Conservation (phyloP, 2,113 vertebrate genomes). For the Seriola rivoliana region DNA sequence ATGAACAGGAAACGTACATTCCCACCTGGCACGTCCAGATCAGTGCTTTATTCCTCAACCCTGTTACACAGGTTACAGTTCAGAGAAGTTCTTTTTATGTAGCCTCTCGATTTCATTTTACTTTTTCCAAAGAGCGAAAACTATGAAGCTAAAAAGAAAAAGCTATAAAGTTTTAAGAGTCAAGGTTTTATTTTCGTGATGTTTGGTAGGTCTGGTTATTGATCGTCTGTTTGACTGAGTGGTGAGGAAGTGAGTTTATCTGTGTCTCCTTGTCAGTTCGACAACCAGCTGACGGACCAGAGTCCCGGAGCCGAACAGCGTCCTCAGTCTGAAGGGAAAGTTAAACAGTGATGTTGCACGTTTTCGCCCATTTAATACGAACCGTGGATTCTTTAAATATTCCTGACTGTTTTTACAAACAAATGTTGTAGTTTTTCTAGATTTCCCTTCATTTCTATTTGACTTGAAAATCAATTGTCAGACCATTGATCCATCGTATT, state of each 20-base stretch:
- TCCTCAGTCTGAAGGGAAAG: background rate
- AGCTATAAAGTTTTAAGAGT: no score
- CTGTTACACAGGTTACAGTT: background rate
- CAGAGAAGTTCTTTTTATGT: background rate
- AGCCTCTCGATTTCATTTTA: background rate
- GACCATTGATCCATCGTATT: no score
- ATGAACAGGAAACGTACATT: background rate
- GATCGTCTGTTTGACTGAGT: no score
- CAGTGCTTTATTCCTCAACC: background rate
- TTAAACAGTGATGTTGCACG: slow-evolving; percentile 7
- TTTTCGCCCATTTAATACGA: slow-evolving; percentile 7
- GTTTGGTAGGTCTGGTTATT: background rate
- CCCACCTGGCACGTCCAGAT: slow-evolving; percentile 4
- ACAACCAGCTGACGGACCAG: slow-evolving; percentile 57
- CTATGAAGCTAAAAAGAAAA: no score
- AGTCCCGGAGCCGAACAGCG: slow-evolving; percentile 24
- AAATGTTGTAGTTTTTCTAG: no score
- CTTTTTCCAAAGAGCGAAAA: slow-evolving; percentile 45
- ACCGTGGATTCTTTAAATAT: background rate
- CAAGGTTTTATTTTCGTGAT: background rate
- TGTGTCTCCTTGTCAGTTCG: background rate
- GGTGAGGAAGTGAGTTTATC: background rate
- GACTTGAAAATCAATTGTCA: no score
- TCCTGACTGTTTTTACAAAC: background rate
- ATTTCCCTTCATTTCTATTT: no score